Conservation (phyloP, 2,888 invertebrate species). For the Rhabditoides inermis region DNA sequence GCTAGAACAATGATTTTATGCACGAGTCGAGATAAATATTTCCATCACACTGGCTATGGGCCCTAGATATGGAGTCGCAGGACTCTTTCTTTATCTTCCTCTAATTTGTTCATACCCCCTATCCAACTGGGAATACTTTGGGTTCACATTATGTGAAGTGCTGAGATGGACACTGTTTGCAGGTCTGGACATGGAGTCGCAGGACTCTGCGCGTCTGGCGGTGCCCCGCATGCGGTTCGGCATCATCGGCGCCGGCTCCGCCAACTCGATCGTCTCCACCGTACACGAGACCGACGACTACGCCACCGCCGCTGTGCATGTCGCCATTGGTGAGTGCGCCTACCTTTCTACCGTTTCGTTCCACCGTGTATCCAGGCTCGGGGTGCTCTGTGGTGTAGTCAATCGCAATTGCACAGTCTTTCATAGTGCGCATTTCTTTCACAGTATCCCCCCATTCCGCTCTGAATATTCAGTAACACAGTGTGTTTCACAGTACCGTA, state of each 20-base stretch:
- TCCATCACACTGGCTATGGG: too few relatives aligned
- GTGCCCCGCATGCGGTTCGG: constrained; percentile 62
- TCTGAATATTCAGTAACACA: too few relatives aligned
- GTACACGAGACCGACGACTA: constrained; percentile 73
- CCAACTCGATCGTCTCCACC: constrained; percentile 71
- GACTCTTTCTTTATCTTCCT: not conserved
- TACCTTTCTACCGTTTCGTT: not conserved
- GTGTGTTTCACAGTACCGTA: too few relatives aligned
- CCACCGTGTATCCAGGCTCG: constrained; percentile 58
- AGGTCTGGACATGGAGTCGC: constrained; percentile 39
- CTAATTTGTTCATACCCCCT: not conserved
- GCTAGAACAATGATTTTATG: not conserved
- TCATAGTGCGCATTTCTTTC: too few relatives aligned
- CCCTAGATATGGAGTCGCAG: not conserved
- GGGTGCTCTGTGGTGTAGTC: constrained; percentile 66
- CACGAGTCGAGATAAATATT: not conserved
- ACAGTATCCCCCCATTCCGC: too few relatives aligned
- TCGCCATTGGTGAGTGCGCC: constrained; percentile 63
- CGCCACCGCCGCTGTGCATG: constrained; percentile 71
- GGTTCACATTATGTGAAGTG: not conserved
- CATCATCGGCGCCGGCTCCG: constrained; percentile 66
- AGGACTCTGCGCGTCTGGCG: constrained; percentile 28
- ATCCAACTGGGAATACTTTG: not conserved
- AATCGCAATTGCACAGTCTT: too few relatives aligned
- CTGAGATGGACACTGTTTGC: constrained; percentile 3